Evolutionary conservation across 1,140 invertebrate species (phyloP), one percentile per base, ranked within the genome.

Genomic region (Ctenoplectra terminalis): DNA sequence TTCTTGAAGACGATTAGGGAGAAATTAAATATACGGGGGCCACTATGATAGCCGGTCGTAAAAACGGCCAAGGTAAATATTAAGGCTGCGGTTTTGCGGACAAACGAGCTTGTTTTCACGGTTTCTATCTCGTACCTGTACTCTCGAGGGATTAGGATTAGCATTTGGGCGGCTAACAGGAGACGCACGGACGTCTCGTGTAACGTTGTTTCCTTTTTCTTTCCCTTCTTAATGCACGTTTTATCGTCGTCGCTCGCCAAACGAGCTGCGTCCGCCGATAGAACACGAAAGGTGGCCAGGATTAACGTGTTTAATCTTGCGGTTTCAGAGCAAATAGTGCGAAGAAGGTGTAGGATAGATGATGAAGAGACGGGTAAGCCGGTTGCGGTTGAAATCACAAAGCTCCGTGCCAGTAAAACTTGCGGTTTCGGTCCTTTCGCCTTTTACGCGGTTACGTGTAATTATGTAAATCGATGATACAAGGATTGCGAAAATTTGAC

Each of bases 231-330:
- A 79, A 85, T 78, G 46, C 76, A 43, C 29, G 56, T 74, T 78
- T 86, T 79, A 79, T 74, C 75, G 54, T 71, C n/a, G 46, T 46
- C 54, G 37, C 43, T 63, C 29, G 77, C 29, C 76, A 56, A 81
- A 84, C 82, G 83, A 84, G 77, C 75, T 63, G 63, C 70, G 67
- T 54, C 46, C 26, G 52, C 15, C 52, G 67, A 77, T 56, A 58
- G 61, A 80, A 73, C 48, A 76, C 74, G 72, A 63, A 75, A 69
- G 37, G 54, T 60, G 48, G 26, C n/a, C 48, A 34, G 67, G 84
- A 89, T 88, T 89, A 88, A 85, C 86, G 84, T 83, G 83, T 86
- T 88, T 89, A 87, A 90, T 90, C 81, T 83, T 90, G 88, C 73
- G 88, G 87, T 87, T 82, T 71, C 40, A 80, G 77, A 84, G 77